Base-by-base conservation (phyloP, 1,140 invertebrate species). In the Cyclargus thomasi region DNA sequence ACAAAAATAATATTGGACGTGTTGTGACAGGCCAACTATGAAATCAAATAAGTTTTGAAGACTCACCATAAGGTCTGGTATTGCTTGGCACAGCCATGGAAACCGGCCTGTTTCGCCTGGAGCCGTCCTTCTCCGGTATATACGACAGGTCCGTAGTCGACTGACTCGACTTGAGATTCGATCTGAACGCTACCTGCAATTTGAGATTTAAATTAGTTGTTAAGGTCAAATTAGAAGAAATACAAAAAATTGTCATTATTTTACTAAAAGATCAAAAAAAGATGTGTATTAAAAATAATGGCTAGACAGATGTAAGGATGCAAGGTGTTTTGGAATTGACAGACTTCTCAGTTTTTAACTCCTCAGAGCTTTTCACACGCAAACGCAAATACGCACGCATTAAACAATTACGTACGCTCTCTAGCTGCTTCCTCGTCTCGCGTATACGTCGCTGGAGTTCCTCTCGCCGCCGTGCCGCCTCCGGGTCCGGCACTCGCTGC, bases 361-460 rank as follows among this genome's bases (percentile, higher is more conserved):
- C 29, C 29, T 29, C 29, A 29, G 29, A 29, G 29, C 29, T 29
- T 7, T n/a, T 4, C 1, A 29, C 0, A 29, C 29, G 8, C 39
- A 47, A 47, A 47, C 65, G 20, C 17, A 47, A n/a, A n/a, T n/a
- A n/a, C n/a, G n/a, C n/a, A n/a, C n/a, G n/a, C n/a, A n/a, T n/a
- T n/a, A n/a, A n/a, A n/a, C n/a, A n/a, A n/a, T n/a, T 64, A 93
- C 94, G 93, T 88, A 97, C 97, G 87, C 94, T 97, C 92, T 97
- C 96, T 62, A 98, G 89, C 90, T 97, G 97, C 76, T 95, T 93
- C 82, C 95, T 93, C 0, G 97, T 97, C 90, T 97, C 97, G 80
- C 96, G 94, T 81, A 97, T 96, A 79, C 96, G 92, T 80, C 96
- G 94, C 72, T 95, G 93, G 62, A 98, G 88, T 83, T 97, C 96